Percentiles rank a stretch among this genome's conserved stretches.
Evolutionary conservation across 2,113 vertebrate genomes (phyloP).

Genomic region (Crotalus horridus): DNA sequence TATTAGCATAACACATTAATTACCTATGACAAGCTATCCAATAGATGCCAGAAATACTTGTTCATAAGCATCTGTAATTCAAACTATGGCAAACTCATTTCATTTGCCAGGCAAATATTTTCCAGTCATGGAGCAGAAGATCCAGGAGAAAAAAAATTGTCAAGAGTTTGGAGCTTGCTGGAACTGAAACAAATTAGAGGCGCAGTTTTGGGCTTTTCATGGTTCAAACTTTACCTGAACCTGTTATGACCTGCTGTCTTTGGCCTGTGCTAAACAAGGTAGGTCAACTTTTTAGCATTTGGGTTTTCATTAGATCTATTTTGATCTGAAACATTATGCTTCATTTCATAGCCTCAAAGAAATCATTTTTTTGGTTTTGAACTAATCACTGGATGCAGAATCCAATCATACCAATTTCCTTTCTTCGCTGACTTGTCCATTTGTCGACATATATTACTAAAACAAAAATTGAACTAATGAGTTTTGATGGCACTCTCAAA

Average conservation of each 20-base stretch:
- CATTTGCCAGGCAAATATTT: slow-evolving; percentile 51
- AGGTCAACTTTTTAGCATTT: background rate
- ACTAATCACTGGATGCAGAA: background rate
- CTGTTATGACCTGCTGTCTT: background rate
- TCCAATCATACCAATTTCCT: background rate
- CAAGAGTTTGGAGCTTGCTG: slow-evolving; percentile 22
- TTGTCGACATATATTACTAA: background rate
- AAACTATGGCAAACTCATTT: slow-evolving; percentile 41
- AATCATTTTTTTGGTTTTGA: background rate
- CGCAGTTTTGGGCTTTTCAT: background rate
- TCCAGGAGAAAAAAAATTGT: slow-evolving; percentile 35
- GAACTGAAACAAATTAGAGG: background rate
- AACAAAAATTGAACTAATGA: background rate
- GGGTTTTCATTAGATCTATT: background rate
- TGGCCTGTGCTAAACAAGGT: background rate
- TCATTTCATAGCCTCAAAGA: background rate
- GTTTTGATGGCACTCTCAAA: background rate
- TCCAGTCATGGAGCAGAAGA: slow-evolving; percentile 50
- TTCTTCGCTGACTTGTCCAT: background rate
- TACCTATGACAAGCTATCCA: slow-evolving; percentile 28
- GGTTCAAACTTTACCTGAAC: background rate
- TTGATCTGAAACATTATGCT: no score
- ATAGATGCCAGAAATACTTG: slow-evolving; percentile 32
- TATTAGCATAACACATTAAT: slow-evolving; percentile 24
- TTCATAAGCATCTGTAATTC: slow-evolving; percentile 29